These are phyloP conservation scores for Conchocele bisecta DNA, from an alignment of 2,888 invertebrate genomes.

Conservation along the genomic window DNA sequence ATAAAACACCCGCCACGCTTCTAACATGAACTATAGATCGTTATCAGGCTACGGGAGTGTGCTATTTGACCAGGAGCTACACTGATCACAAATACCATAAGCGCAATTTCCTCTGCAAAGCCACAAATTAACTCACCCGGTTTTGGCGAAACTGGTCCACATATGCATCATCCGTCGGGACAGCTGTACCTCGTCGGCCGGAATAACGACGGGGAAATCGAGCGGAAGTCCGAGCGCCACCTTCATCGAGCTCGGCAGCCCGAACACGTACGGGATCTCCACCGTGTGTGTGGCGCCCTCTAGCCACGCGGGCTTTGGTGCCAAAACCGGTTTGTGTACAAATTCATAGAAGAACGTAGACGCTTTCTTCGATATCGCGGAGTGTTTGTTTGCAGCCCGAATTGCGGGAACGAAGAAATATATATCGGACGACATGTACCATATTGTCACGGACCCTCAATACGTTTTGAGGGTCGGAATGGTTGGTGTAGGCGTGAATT, in stretches of 20 bases:
- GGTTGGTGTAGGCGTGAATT: conserved; percentile 33
- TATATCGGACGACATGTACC: conserved; percentile 95
- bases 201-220: conserved; percentile 86
- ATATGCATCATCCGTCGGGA: conserved; percentile 94
- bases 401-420: conserved; percentile 97
- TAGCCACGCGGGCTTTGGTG: conserved; percentile 72
- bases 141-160: conserved; percentile 97
- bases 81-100: too few relatives aligned
- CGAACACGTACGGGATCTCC: conserved; percentile 78
- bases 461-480: conserved; percentile 85
- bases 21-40: too few relatives aligned
- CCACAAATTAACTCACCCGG: conserved; percentile 88
- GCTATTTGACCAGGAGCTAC: too few relatives aligned
- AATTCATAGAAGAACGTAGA: conserved; percentile 66
- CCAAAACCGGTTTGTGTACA: conserved; percentile 58
- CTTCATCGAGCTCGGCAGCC: conserved; percentile 49
- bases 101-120: too few relatives aligned
- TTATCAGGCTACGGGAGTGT: too few relatives aligned
- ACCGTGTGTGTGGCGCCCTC: conserved; percentile 75
- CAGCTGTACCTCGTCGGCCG: conserved; percentile 91
- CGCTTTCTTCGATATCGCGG: conserved; percentile 1
- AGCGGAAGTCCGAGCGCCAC: conserved; percentile 54
- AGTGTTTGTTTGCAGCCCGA: conserved; percentile 88
- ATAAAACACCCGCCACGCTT: too few relatives aligned
- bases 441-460: conserved; percentile 91